Conservation (phyloP, 2,888 invertebrate species). For the Cerastis rubricosa region DNA sequence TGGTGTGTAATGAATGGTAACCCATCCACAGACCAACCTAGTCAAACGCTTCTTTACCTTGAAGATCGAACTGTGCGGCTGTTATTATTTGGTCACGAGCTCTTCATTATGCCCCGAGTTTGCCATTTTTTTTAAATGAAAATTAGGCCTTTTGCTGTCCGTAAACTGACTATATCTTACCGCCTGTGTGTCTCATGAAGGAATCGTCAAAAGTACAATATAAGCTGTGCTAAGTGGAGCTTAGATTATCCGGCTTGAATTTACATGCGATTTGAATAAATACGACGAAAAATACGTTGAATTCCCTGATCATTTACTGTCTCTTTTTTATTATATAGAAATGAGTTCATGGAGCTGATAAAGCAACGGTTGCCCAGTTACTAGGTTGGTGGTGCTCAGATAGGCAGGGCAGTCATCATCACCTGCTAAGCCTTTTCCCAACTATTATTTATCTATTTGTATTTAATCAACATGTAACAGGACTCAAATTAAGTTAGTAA, state of each 20-base stretch:
- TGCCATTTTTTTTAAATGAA: too few species aligned
- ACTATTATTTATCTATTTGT: too few species aligned
- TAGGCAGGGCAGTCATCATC: too few species aligned
- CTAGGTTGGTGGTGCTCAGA: too few species aligned
- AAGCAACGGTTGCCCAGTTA: background rate
- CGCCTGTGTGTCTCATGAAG: conserved; percentile 6
- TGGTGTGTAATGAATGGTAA: background rate
- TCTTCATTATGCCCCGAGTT: too few species aligned
- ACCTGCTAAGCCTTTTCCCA: too few species aligned
- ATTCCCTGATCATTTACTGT: background rate
- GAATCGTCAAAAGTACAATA: background rate
- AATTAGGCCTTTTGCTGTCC: too few species aligned
- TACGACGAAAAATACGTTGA: background rate
- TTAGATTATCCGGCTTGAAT: conserved; percentile 23
- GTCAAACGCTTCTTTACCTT: background rate
- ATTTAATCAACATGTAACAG: too few species aligned
- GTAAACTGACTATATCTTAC: background rate
- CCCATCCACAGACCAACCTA: too few species aligned
- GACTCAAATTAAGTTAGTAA: too few species aligned
- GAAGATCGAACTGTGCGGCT: background rate
- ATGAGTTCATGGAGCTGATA: background rate
- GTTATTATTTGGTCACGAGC: too few species aligned
- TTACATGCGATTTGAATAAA: conserved; percentile 12
- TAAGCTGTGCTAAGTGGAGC: background rate
- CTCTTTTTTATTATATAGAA: background rate